Percentiles rank a stretch among this genome's conserved stretches.
Conservation (phyloP, 2,113 vertebrate genomes). For the Gasterosteus aculeatus region DNA sequence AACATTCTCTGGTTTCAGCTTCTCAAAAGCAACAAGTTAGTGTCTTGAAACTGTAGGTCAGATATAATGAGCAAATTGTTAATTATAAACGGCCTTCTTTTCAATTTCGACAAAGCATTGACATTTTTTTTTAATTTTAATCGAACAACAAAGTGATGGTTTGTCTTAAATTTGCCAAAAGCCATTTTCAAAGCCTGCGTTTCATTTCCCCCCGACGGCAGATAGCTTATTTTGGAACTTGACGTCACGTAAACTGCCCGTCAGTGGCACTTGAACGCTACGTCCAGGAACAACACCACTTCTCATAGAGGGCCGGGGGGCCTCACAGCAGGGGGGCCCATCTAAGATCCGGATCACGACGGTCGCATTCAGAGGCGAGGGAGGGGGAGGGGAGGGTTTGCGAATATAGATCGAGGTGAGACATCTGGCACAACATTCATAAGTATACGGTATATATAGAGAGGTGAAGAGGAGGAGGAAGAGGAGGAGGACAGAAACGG, state of each 20-base stretch:
- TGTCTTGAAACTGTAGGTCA: not conserved
- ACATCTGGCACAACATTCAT: slow-evolving; percentile 69
- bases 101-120: not conserved
- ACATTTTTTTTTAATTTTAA: too few species aligned
- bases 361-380: slow-evolving; percentile 24
- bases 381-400: not conserved
- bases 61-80: not conserved
- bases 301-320: slow-evolving; percentile 35
- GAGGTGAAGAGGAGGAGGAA: slow-evolving; percentile 6
- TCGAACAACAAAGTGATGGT: not conserved
- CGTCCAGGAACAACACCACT: slow-evolving; percentile 64
- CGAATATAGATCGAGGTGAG: slow-evolving; percentile 60
- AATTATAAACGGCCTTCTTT: not conserved
- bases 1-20: not conserved
- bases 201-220: slow-evolving; percentile 2
- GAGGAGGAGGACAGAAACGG: slow-evolving; percentile 50
- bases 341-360: slow-evolving; percentile 26
- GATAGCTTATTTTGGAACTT: slow-evolving; percentile 55
- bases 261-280: slow-evolving; percentile 63
- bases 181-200: slow-evolving; percentile 7
- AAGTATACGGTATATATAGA: slow-evolving; percentile 63
- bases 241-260: slow-evolving; percentile 62
- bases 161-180: slow-evolving; percentile 18
- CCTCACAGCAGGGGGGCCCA: slow-evolving; percentile 32
- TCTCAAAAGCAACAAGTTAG: not conserved